Base-by-base conservation (phyloP, 64 coral and sea anemone genomes). In the Actinia equina region DNA sequence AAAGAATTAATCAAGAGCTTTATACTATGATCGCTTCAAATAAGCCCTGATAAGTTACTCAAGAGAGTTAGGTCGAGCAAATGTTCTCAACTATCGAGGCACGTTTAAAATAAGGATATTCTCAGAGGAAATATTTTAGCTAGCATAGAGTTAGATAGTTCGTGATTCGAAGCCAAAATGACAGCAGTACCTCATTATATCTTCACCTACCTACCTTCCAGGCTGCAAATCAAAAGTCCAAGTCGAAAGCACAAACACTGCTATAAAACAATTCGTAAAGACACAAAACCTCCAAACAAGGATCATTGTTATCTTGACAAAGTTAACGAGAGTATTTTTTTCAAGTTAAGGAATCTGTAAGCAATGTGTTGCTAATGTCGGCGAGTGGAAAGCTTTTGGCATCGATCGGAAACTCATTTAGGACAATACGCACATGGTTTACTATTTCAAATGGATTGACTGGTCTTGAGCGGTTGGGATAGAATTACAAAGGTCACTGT, bases 391-490 rank as follows among this genome's bases (percentile, higher is more conserved):
- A 74, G 69, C 69, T 26, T 74, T 74, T 74, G 69, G 69, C 69
- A 74, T 1, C 27, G 69, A 57, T 30, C 69, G 69, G 69, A 74
- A 74, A 42, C 69, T 74, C 69, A 69, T 74, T 74, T 74, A 74
- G 22, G 25, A 74, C 69, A 11, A 74, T 41, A 15, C 41, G 6
- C 69, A 74, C 69, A 74, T 4, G 69, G 69, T 74, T 74, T 74
- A 30, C 69, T 74, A 74, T 74, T 74, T 74, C 69, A 74, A 74
- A 74, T 74, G 69, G 69, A 74, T 74, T 74, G 69, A 74, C 69
- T 74, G 27, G 69, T 74, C 69, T 74, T 74, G 26, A 30, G 69
- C 69, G 26, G 69, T 74, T 74, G 26, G 27, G 69, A 74, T 74
- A 74, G 69, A 14, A 42, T 74, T 74, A 74, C 69, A 74, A 74